Conservation (phyloP, 2,888 invertebrate species). For the Dasysyrphus tricinctus region DNA sequence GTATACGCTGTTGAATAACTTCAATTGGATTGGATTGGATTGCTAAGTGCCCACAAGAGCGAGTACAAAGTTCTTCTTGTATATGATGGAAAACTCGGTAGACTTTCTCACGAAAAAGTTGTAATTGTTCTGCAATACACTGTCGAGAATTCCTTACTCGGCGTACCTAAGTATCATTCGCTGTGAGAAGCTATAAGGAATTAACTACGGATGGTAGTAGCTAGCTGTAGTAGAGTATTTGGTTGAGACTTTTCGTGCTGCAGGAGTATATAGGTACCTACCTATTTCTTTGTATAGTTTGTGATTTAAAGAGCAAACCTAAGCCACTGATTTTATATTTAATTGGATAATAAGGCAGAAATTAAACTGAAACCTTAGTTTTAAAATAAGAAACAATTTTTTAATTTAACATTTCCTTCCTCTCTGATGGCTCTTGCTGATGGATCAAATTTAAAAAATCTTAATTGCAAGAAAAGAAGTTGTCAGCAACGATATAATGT, state of each 20-base stretch:
- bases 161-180: constrained; percentile 4
- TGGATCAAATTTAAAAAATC: not conserved
- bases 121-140: constrained; percentile 30
- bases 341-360: constrained; percentile 16
- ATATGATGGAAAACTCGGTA: not conserved
- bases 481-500: not conserved
- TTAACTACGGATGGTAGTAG: not conserved
- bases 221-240: constrained; percentile 9
- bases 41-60: constrained; percentile 15
- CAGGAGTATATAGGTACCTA: no score
- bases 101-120: constrained; percentile 67
- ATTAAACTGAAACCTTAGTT: not conserved
- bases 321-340: not conserved
- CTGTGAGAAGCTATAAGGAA: constrained; percentile 12
- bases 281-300: not conserved
- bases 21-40: constrained; percentile 43
- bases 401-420: constrained; percentile 11
- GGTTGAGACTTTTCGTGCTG: not conserved
- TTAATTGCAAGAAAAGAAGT: not conserved
- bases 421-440: not conserved
- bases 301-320: not conserved
- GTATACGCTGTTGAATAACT: constrained; percentile 9
- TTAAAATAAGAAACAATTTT: not conserved
- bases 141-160: constrained; percentile 37
- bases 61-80: not conserved